Evolutionary conservation across 2,113 vertebrate genomes (phyloP).

Genomic region (Nothocercus nigrocapillus): DNA sequence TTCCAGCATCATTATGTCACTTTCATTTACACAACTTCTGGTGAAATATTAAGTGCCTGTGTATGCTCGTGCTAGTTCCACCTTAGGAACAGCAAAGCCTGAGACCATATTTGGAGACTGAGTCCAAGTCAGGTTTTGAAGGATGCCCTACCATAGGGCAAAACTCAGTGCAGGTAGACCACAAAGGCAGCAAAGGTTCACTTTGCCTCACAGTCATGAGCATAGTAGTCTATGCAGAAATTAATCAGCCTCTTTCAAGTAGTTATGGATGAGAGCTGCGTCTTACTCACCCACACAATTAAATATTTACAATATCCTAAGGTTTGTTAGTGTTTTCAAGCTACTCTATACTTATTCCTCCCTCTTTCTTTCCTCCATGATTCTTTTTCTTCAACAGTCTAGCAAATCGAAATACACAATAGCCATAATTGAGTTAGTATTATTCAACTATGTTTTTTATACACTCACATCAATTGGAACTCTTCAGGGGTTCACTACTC

Average conservation of each 20-base stretch:
- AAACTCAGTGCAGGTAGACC: neutral
- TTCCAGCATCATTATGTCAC: neutral
- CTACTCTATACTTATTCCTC: neutral
- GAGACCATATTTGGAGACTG: neutral
- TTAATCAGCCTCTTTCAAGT: neutral
- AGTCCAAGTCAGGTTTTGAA: neutral
- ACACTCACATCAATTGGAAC: slow-evolving; percentile 14
- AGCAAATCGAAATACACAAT: slow-evolving; percentile 26
- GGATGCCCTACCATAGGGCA: neutral
- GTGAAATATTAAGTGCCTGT: neutral
- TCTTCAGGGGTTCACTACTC: neutral
- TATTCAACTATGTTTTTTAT: slow-evolving; percentile 8
- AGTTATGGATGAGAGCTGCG: neutral
- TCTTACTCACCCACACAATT: neutral
- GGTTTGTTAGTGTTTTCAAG: slow-evolving; percentile 8
- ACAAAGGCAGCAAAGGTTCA: neutral
- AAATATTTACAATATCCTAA: slow-evolving; percentile 34
- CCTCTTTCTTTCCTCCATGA: neutral
- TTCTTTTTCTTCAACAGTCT: neutral
- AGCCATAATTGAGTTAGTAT: slow-evolving; percentile 10
- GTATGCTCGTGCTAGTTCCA: neutral
- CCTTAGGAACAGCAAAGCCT: neutral
- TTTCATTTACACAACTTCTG: neutral
- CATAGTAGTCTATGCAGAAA: neutral
- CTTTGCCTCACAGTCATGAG: neutral